phyloP scores from a whole-genome alignment of 2,797 vertebrate species.

The Sebastes steindachneri region DNA sequence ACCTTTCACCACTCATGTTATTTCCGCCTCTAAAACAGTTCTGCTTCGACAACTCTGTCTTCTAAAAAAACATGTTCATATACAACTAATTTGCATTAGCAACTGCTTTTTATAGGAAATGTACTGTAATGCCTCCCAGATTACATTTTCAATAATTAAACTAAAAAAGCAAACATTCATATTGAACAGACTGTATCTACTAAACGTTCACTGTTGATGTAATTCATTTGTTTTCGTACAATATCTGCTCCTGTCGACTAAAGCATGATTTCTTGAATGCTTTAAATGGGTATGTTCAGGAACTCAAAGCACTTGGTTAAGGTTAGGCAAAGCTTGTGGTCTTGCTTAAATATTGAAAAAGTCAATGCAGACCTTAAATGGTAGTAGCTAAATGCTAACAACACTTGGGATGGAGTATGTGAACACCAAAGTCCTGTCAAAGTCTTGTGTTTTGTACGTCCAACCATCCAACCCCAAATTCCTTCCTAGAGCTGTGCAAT shows the following conservation, averaged over 20 bases:
- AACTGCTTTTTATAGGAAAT: background rate
- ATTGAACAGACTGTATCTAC: background rate
- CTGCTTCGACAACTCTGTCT: background rate
- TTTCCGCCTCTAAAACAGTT: background rate
- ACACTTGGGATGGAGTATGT: rapidly evolving
- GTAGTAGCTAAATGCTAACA: background rate
- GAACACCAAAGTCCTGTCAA: no score
- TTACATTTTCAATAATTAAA: background rate
- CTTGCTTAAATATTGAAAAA: no score
- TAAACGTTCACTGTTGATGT: background rate
- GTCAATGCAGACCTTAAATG: background rate
- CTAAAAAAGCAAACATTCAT: background rate
- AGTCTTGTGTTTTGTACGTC: background rate
- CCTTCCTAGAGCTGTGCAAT: background rate
- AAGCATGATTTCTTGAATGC: background rate
- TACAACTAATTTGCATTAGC: background rate
- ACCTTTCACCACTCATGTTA: background rate
- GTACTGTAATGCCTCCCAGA: background rate
- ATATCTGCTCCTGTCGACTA: background rate
- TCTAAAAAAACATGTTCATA: background rate
- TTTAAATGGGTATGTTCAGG: no score
- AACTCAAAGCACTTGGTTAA: no score
- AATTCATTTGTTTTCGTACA: no score
- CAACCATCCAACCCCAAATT: background rate
- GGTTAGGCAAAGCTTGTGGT: no score